Conservation (phyloP, 2,797 vertebrate genomes). For the Amphiprion clarkii region DNA sequence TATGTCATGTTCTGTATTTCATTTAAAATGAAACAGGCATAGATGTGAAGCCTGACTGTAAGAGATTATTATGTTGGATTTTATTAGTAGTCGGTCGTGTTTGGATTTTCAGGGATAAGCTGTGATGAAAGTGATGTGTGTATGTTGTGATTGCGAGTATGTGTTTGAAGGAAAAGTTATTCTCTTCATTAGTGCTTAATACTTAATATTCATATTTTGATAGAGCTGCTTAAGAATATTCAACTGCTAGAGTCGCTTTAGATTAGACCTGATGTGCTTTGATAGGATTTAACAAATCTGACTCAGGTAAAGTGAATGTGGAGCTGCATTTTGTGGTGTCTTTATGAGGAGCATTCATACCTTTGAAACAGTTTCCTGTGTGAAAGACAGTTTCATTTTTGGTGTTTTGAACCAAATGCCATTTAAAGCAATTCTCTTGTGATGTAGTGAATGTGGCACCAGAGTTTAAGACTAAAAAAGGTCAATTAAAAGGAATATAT, state of each 20-base stretch:
- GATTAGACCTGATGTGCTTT: slow-evolving; percentile 23
- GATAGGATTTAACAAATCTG: slow-evolving; percentile 42
- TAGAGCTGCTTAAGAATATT: slow-evolving; percentile 22
- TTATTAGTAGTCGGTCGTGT: slow-evolving; percentile 23
- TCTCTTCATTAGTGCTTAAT: slow-evolving; percentile 8
- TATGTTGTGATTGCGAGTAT: slow-evolving; percentile 21
- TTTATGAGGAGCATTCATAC: slow-evolving; percentile 15
- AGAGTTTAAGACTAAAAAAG: slow-evolving; percentile 6
- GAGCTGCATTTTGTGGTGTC: slow-evolving; percentile 24
- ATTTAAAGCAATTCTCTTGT: slow-evolving; percentile 23
- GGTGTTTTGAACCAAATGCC: slow-evolving; percentile 35
- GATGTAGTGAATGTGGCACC: not conserved
- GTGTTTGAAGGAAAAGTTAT: slow-evolving; percentile 15
- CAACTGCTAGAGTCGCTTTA: slow-evolving; percentile 9
- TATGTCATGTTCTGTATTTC: slow-evolving; percentile 29
- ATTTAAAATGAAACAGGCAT: slow-evolving; percentile 43
- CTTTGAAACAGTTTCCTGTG: not conserved
- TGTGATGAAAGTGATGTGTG: slow-evolving; percentile 23
- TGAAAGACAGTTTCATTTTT: slow-evolving; percentile 21
- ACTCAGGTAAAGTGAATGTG: slow-evolving; percentile 65
- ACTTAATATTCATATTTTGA: slow-evolving; percentile 14
- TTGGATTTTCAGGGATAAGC: slow-evolving; percentile 56
- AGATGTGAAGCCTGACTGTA: slow-evolving; percentile 20
- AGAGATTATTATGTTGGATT: slow-evolving; percentile 33
- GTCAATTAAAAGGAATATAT: not conserved